Base-by-base conservation (phyloP, 1,140 invertebrate genomes). In the Drosophila suzukii region DNA sequence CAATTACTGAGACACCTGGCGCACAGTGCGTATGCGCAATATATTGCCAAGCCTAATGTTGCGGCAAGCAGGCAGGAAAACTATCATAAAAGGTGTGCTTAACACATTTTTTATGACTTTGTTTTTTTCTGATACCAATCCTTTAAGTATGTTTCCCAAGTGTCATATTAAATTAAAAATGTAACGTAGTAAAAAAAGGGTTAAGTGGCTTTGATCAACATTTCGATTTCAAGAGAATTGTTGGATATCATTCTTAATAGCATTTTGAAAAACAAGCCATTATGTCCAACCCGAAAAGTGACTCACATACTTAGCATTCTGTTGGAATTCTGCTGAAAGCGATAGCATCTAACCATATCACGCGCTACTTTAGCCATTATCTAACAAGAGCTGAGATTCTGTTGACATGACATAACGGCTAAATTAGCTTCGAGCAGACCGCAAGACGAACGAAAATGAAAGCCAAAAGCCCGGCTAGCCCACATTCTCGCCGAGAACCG, bases 1-100 rank as follows among this genome's bases (percentile, higher is more conserved):
- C 85, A 90, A 89, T 89, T 89, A 89, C 67, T 46, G 51, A 63
- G 41, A 30, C 61, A 70, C 47, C 60, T 66, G 60, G 81, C 57
- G n/a, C 53, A 68, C 54, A 4, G 54, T 76, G 77, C 80, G 80
- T 65, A 89, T 89, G 75, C 66, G 77, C 59, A 68, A 89, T 78
- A 62, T 58, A 43, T 73, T 20, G 36, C 34, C 10, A 27, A 47
- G 34, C 46, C 34, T 41, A 53, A 75, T 27, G 24, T 49, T 41
- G 15, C 27, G 34, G 20, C 41, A 17, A 27, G 17, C 43, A 17
- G 53, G 46, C 51, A 36, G 15, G 24, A 39, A 41, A 38, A 34
- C 10, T 34, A 32, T 7, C 8, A 1, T 15, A 6, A 32, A 34
- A 10, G 32, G 27, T 4, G 27, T 27, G 27, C 4, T 27, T 27